A percentile compares a stretch with the other conserved stretches of the same genome.
phyloP scores from a whole-genome alignment of 2,888 invertebrate species.

The Cotesia congregata region DNA sequence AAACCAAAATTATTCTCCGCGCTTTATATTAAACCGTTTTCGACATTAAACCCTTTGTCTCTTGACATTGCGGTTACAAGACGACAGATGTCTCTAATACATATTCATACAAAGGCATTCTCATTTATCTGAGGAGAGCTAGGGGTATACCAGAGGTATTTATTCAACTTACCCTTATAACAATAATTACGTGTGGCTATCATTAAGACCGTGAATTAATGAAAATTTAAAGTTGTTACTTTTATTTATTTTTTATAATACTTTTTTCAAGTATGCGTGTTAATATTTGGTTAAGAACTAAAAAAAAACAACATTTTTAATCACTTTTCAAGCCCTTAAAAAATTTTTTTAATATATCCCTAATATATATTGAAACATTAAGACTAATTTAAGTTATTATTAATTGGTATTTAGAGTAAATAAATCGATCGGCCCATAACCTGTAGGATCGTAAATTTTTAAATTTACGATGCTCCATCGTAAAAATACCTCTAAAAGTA shows the following conservation, averaged over 20 bases:
- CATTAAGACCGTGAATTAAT: constrained; percentile 28
- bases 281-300: too few relatives aligned
- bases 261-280: too few relatives aligned
- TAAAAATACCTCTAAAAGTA: too few relatives aligned
- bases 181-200: constrained; percentile 20
- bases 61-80: constrained; percentile 50
- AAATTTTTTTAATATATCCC: too few relatives aligned
- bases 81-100: constrained; percentile 63
- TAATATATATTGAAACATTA: too few relatives aligned
- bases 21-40: constrained; percentile 57
- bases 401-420: too few relatives aligned
- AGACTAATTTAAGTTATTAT: too few relatives aligned
- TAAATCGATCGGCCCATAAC: too few relatives aligned
- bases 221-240: not conserved
- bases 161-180: constrained; percentile 27
- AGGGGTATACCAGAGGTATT: constrained; percentile 7
- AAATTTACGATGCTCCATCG: too few relatives aligned
- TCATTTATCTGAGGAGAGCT: constrained; percentile 11
- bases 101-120: constrained; percentile 58
- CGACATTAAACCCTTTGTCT: constrained; percentile 52
- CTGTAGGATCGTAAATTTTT: too few relatives aligned
- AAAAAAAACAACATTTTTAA: too few relatives aligned
- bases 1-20: constrained; percentile 27
- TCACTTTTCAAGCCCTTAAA: too few relatives aligned
- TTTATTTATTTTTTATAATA: not conserved